Evolutionary conservation across 2,797 vertebrate species (phyloP).

Genomic region (Melanotaenia parkinsoni): DNA sequence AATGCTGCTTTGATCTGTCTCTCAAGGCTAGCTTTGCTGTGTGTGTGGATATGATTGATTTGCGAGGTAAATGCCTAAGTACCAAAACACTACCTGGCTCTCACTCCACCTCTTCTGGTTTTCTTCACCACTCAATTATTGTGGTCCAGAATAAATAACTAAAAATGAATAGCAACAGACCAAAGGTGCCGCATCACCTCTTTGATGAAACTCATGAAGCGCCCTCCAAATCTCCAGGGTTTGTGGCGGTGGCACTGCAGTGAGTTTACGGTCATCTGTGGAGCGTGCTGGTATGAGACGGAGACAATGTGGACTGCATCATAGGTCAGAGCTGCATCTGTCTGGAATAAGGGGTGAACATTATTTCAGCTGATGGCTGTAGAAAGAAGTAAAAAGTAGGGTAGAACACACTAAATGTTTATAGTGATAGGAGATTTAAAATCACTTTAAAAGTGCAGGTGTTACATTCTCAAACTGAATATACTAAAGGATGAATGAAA

Average conservation of each 20-base stretch:
- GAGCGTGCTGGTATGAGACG: constrained; percentile 96
- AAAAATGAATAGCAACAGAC: constrained; percentile 39
- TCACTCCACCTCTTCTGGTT: constrained; percentile 25
- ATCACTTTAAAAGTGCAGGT: background rate
- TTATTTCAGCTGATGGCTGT: constrained; percentile 73
- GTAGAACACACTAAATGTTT: background rate
- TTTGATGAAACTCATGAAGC: constrained; percentile 99
- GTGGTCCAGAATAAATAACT: constrained; percentile 35
- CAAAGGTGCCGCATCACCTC: constrained; percentile 86
- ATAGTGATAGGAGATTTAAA: background rate
- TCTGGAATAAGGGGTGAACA: constrained; percentile 90
- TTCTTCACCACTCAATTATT: constrained; percentile 21
- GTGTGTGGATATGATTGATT: constrained; percentile 63
- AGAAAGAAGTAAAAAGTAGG: constrained; percentile 25
- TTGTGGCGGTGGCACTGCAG: constrained; percentile 99
- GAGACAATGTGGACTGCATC: constrained; percentile 99
- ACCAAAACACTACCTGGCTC: constrained; percentile 32
- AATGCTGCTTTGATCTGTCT: constrained; percentile 64
- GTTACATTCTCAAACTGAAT: background rate
- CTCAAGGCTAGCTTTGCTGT: constrained; percentile 57
- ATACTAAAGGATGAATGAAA: background rate
- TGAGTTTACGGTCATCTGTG: constrained; percentile 98
- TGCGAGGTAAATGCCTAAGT: constrained; percentile 59
- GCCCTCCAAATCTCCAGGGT: constrained; percentile 96
- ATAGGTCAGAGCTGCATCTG: constrained; percentile 97